A percentile compares a stretch with the other conserved stretches of the same genome.
These are phyloP conservation scores for Urocolius indicus DNA, from an alignment of 2,113 vertebrate species.

Conservation along the genomic window DNA sequence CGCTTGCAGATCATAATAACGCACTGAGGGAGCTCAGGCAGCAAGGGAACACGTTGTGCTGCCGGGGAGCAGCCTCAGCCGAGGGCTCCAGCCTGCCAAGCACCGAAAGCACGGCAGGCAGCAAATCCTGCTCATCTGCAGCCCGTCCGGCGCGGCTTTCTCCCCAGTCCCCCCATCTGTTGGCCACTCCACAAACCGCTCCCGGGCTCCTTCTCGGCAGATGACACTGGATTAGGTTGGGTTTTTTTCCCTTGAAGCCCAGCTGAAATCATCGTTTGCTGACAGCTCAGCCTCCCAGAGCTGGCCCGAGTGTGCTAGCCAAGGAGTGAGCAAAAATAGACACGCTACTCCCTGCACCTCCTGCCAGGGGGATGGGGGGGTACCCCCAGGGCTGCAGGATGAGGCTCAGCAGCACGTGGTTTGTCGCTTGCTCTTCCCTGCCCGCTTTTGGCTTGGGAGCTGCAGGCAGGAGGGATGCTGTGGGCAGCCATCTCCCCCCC, in stretches of 20 bases:
- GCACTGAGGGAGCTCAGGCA: background rate
- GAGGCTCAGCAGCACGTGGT: background rate
- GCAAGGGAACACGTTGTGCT: background rate
- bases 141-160: rapidly evolving
- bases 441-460: rapidly evolving
- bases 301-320: rapidly evolving
- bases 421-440: background rate
- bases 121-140: background rate
- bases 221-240: rapidly evolving
- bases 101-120: background rate
- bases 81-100: background rate
- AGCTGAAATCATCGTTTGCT: background rate
- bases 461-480: background rate
- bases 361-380: background rate
- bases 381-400: rapidly evolving
- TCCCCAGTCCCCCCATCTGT: background rate
- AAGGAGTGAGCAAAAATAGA: rapidly evolving
- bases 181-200: background rate
- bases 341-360: rapidly evolving
- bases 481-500: background rate
- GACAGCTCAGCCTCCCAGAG: background rate
- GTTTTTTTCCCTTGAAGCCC: background rate
- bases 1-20: rapidly evolving
- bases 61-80: background rate
- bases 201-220: background rate